Evolutionary conservation across 2,113 vertebrate species (phyloP).

Genomic region (Rafetus swinhoei): DNA sequence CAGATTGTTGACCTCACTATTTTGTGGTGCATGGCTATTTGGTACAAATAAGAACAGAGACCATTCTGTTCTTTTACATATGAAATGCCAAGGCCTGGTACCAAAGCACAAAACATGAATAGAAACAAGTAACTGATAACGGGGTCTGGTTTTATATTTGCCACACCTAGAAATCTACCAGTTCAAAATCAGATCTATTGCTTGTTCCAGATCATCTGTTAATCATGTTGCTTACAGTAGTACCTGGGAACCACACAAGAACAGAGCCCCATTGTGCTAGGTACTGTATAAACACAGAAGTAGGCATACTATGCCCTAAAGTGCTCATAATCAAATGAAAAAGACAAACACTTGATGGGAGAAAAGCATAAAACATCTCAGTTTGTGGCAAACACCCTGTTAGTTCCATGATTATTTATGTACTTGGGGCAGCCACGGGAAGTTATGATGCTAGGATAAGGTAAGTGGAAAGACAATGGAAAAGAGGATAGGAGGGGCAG

Average conservation of each 20-base stretch:
- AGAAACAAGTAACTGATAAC: rapidly evolving
- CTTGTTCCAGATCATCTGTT: neutral
- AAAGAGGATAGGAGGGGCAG: neutral
- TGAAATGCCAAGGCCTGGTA: neutral
- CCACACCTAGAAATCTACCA: neutral
- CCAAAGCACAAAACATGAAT: neutral
- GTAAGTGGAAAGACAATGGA: neutral
- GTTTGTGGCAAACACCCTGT: rapidly evolving
- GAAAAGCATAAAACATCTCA: neutral
- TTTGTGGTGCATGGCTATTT: neutral
- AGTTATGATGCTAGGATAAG: neutral
- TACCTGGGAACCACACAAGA: neutral
- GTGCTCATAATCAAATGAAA: neutral
- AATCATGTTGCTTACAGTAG: neutral
- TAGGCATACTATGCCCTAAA: rapidly evolving
- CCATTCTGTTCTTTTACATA: rapidly evolving
- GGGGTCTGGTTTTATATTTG: neutral
- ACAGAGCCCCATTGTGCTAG: neutral
- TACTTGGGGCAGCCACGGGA: neutral
- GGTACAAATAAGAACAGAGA: neutral
- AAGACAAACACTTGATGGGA: too few species aligned
- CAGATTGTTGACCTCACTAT: conserved; percentile 4
- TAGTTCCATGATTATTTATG: neutral
- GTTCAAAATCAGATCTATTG: neutral
- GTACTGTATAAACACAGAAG: neutral